These are phyloP conservation scores for Chloroceryle aenea DNA, from an alignment of 2,113 vertebrate genomes.

Conservation along the genomic window DNA sequence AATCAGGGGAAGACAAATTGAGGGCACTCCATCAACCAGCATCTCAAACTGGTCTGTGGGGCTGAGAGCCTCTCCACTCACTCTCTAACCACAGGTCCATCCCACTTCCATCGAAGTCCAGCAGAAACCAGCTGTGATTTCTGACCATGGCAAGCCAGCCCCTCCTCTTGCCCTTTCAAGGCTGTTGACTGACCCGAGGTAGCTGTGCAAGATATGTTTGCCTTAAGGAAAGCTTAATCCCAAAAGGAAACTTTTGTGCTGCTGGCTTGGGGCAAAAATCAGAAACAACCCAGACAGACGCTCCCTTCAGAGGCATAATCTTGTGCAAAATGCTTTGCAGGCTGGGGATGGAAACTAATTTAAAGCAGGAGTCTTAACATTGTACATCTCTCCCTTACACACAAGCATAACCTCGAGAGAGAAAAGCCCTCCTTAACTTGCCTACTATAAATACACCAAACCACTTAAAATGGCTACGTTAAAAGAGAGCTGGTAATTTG, in stretches of 20 bases:
- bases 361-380: not conserved
- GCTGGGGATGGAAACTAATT: not conserved
- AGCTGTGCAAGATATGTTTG: not conserved
- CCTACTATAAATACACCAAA: constrained; percentile 59
- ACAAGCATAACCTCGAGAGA: not conserved
- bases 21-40: not conserved
- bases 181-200: not conserved
- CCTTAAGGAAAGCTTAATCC: not conserved
- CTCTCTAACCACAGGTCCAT: not conserved
- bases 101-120: not conserved
- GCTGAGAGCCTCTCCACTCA: not conserved
- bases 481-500: constrained; percentile 58
- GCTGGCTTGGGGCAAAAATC: not conserved
- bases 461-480: constrained; percentile 30
- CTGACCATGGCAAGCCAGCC: not conserved
- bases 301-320: not conserved
- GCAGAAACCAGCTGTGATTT: not conserved
- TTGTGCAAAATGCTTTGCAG: not conserved
- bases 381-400: not conserved
- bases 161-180: not conserved
- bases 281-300: not conserved
- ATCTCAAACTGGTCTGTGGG: rapidly evolving
- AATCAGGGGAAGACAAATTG: not conserved
- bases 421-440: not conserved
- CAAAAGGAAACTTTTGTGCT: not conserved